phyloP scores from a whole-genome alignment of 2,113 vertebrate species.

The Tychaedon coryphoeus region DNA sequence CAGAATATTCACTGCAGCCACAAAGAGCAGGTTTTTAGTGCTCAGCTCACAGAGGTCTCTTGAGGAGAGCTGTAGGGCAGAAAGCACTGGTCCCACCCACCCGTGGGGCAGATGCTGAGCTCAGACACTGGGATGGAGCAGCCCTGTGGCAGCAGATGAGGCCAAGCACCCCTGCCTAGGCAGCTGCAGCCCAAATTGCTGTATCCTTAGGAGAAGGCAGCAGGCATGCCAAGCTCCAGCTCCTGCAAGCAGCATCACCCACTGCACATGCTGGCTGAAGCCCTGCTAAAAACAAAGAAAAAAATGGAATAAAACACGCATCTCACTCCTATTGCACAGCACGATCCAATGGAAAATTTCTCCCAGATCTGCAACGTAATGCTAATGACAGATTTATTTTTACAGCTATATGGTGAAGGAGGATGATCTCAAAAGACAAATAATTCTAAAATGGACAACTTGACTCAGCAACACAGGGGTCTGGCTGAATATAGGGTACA shows the following conservation, averaged over 20 bases:
- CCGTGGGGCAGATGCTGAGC: background rate
- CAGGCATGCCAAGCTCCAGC: background rate
- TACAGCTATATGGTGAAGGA: background rate
- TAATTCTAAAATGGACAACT: background rate
- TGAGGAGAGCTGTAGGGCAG: background rate
- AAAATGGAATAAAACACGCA: background rate
- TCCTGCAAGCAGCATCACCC: background rate
- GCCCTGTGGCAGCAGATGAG: fast-evolving
- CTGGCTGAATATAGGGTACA: background rate
- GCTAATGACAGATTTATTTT: background rate
- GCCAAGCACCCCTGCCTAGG: background rate
- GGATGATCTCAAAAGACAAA: background rate
- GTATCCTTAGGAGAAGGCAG: background rate
- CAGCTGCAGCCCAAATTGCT: background rate
- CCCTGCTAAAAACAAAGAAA: background rate
- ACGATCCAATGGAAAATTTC: slow-evolving; percentile 11
- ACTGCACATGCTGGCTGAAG: background rate
- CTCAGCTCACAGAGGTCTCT: background rate
- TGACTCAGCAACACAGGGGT: background rate
- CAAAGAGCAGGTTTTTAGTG: background rate
- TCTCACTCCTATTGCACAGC: background rate
- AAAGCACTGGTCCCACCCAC: background rate
- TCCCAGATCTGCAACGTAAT: background rate
- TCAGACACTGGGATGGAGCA: background rate
- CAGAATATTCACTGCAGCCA: background rate